Conservation (phyloP, 2,888 invertebrate genomes). For the Hirtodrosophila duncani region DNA sequence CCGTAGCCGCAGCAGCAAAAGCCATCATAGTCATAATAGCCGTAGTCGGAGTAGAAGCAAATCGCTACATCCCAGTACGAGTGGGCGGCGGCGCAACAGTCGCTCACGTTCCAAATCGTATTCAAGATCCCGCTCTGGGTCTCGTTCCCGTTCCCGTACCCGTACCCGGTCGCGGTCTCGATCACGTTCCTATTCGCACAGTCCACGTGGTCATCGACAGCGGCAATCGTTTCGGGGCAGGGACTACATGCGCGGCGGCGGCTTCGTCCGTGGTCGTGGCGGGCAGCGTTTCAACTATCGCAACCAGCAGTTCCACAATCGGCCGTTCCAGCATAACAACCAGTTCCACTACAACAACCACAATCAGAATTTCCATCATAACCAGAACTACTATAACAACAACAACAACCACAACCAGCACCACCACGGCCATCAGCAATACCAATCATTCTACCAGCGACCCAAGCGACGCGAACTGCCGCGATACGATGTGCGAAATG, state of each 20-base stretch:
- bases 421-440: slow-evolving; percentile 9
- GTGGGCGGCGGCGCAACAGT: slow-evolving; percentile 41
- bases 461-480: slow-evolving; percentile 87
- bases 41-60: slow-evolving; percentile 18
- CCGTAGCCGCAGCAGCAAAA: slow-evolving; percentile 8
- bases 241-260: slow-evolving; percentile 19
- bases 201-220: slow-evolving; percentile 32
- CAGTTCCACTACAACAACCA: slow-evolving; percentile 24
- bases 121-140: slow-evolving; percentile 20
- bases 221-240: slow-evolving; percentile 29
- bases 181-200: slow-evolving; percentile 45
- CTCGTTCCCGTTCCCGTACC: slow-evolving; percentile 51
- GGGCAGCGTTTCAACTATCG: slow-evolving; percentile 47
- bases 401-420: slow-evolving; percentile 28
- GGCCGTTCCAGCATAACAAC: slow-evolving; percentile 27
- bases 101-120: slow-evolving; percentile 55
- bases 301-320: slow-evolving; percentile 37
- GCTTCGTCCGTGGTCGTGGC: slow-evolving; percentile 27
- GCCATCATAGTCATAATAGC: too few relatives aligned
- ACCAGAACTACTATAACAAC: slow-evolving; percentile 6
- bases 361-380: slow-evolving; percentile 19
- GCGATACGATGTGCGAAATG: slow-evolving; percentile 89
- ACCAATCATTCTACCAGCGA: slow-evolving; percentile 43
- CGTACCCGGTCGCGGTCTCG: slow-evolving; percentile 24
- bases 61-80: slow-evolving; percentile 14